These are phyloP conservation scores for Agrotis ipsilon DNA, from an alignment of 2,888 invertebrate genomes.

Conservation along the genomic window DNA sequence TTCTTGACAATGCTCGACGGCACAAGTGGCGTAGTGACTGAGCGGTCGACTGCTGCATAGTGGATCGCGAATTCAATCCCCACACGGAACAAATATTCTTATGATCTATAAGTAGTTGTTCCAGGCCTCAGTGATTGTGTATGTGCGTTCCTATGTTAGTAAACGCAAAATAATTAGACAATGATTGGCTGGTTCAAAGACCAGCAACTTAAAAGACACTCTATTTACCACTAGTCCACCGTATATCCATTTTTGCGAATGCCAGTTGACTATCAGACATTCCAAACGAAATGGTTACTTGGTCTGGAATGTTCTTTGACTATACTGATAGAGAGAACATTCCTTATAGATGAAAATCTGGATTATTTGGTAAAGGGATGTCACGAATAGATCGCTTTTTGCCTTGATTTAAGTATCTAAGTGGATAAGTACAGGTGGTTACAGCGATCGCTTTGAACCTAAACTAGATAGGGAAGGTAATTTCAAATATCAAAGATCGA, in stretches of 20 bases:
- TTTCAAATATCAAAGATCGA: neutral
- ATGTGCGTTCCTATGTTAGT: too few species aligned
- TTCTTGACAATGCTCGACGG: neutral
- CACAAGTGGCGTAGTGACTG: too few species aligned
- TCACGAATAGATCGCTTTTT: neutral
- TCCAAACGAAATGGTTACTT: constrained; percentile 20
- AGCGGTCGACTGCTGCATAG: too few species aligned
- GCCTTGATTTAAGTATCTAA: neutral
- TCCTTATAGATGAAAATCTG: constrained; percentile 16
- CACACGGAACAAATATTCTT: too few species aligned
- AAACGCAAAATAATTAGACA: too few species aligned
- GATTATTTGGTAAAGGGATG: neutral
- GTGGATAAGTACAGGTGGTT: neutral
- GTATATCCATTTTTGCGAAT: constrained; percentile 9
- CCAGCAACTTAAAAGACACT: too few species aligned
- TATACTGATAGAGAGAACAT: constrained; percentile 7
- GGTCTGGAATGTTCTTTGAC: constrained; percentile 8
- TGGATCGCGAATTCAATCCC: too few species aligned
- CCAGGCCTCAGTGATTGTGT: too few species aligned
- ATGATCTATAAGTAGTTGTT: too few species aligned
- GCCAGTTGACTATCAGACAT: constrained; percentile 22
- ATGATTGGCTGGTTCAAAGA: neutral
- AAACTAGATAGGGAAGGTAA: neutral
- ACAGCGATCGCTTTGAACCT: neutral
- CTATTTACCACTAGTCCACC: neutral